Evolutionary conservation across 2,113 vertebrate species (phyloP), one percentile per base, ranked within the genome.

Genomic region (Tragelaphus strepsiceros): DNA sequence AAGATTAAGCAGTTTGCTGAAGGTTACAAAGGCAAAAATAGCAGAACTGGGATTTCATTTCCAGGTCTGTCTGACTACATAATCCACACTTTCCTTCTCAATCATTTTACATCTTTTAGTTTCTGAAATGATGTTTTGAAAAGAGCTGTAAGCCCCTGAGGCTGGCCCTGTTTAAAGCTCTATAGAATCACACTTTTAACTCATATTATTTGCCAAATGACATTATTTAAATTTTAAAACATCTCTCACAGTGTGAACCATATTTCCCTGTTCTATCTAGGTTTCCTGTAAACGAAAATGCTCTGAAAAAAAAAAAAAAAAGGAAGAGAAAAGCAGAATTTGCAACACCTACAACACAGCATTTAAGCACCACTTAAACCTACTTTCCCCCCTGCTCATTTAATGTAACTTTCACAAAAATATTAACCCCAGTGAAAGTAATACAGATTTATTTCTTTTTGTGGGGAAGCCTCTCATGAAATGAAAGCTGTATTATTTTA

Each of bases 191-290:
- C 11, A 51, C 24, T n/a, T 95, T 96, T 88, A 84, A 81, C 71
- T 96, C 78, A 83, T 84, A 92, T 96, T 92, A 92, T 95, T 97
- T 90, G 32, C 77, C 24, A 91, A 59, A 81, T 90, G 92, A 92
- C 24, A 35, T 16, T 93, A 82, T 51, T 94, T 96, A 97, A 94
- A 88, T 92, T 96, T 90, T 97, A 96, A 97, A 97, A 77, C 15
- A 62, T 90, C n/a, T 89, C 24, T 92, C 39, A 39, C 21, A 82
- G 19, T 74, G 92, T 84, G 21, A 97, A 86, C 10, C 32, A 30
- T 64, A 83, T 92, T 96, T 82, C 9, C n/a, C 61, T 28, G 77
- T 86, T 95, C 62, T 87, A 6, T 85, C 28, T 96, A n/a, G 13
- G 32, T 84, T 2, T 81, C 21, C n/a, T 53, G 30, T 89, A 96